phyloP scores from a whole-genome alignment of 2,888 invertebrate genomes.

The Chymomyza fuscimana region DNA sequence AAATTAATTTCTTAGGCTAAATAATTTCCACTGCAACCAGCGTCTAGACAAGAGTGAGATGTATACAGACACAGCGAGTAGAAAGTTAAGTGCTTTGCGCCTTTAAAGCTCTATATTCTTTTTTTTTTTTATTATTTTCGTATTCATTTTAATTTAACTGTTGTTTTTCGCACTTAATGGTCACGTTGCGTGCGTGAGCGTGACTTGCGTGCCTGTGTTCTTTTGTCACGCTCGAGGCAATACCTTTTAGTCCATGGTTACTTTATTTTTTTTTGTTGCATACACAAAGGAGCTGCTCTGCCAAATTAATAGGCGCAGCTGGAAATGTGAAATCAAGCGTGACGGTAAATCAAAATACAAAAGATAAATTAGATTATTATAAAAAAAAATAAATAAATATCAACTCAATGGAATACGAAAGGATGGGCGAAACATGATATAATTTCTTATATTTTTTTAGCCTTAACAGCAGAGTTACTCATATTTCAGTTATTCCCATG shows the following conservation, averaged over 20 bases:
- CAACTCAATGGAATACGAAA: neutral
- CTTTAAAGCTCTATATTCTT: constrained; percentile 49
- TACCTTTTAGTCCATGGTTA: neutral
- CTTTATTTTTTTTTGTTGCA: neutral
- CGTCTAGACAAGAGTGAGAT: constrained; percentile 52
- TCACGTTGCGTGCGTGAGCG: neutral
- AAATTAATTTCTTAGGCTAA: constrained; percentile 59
- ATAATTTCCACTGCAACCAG: constrained; percentile 55
- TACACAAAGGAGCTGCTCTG: constrained; percentile 21
- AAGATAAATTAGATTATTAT: neutral
- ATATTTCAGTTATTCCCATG: too few species aligned
- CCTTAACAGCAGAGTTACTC: neutral
- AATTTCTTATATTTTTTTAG: neutral
- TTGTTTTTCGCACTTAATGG: neutral
- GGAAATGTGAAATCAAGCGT: constrained; percentile 24
- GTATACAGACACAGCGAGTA: constrained; percentile 11
- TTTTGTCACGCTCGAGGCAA: constrained; percentile 10
- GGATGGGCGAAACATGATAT: neutral
- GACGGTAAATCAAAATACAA: neutral
- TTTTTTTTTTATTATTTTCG: constrained; percentile 22
- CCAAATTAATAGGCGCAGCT: constrained; percentile 13
- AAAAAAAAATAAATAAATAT: neutral
- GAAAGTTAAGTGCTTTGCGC: constrained; percentile 44
- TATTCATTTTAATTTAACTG: constrained; percentile 41
- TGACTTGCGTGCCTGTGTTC: constrained; percentile 1